Evolutionary conservation across 2,113 vertebrate species (phyloP), one percentile per base, ranked within the genome.

Genomic region (Harpagus bidentatus): DNA sequence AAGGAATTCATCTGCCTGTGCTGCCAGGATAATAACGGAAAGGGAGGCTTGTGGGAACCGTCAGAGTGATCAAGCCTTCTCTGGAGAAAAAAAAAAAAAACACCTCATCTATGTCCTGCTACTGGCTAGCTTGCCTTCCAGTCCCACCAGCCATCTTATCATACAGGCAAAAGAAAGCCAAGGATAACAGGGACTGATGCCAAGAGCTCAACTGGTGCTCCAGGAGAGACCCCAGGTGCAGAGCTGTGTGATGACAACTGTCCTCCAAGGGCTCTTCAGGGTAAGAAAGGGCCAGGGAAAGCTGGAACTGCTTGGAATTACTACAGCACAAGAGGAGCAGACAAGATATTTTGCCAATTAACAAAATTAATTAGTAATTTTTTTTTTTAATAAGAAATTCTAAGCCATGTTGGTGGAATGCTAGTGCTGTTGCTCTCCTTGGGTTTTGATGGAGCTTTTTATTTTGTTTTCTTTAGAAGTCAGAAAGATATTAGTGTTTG

Each of bases 41-140:
- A 5, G 22, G 16, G 31, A 5, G 8, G 7, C 7, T 59, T 9
- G 22, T 23, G 22, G 17, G 20, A 31, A 32, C 38, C 2, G 0
- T 13, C 38, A 43, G 48, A 16, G 15, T 4, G 5, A 34, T 23
- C 45, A 21, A 61, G 32, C 2, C 15, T 61, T 53, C 34, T 43
- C 38, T 45, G 4, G 34, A 52, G 38, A 0, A 43, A 16, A 31
- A 0, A 43, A 16, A 31, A 31, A 25, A n/a, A 25, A 2, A 16
- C 5, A 26, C 5, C 48, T n/a, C 13, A 25, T 7, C 40, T 20
- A 7, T 47, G 59, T 17, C 58, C 26, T 36, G n/a, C 31, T 21
- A 4, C 32, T n/a, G 34, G 34, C 47, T 40, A 23, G 22, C 31
- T 47, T 45, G 23, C 13, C 40, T 65, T 48, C 50, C 61, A 23